Evolutionary conservation across 1,140 invertebrate species (phyloP), one percentile per base, ranked within the genome.

Genomic region (Bombus confusus): DNA sequence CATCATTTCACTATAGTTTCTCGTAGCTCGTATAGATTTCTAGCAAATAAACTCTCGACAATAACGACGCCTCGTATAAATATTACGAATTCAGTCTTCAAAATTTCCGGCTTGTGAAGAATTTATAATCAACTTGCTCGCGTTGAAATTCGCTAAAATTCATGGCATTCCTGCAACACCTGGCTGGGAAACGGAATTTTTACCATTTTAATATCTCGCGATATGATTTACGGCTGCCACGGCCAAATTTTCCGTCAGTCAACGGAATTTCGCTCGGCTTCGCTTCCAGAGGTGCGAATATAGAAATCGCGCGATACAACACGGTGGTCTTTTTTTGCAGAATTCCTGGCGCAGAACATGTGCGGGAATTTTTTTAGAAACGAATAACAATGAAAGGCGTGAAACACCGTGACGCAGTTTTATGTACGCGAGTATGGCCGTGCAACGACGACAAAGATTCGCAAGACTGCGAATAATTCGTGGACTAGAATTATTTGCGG

Each of bases 401-500:
- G 41, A 77, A 77, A n/a, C 28, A 41, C 64, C 15, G 57, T 28
- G 4, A 15, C 25, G 52, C 13, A 77, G 64, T 52, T 80, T 80
- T 80, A 69, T 52, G 68, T 69, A 34, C 31, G 25, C 12, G 1
- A 3, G 8, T 31, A 15, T 52, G 1, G 41, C 1, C 9, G 25
- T 6, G 34, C 57, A 37, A 59, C 34, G 39, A 1, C 28, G 39
- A 72, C 25, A 41, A 25, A n/a, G 52, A 39, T 15, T 37, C 66
- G 57, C 28, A 47, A 43, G 13, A 52, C 78, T 52, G 78, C 43
- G 66, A 80, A 39, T 57, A 71, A 80, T 71, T 80, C 78, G 47
- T 28, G 31, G 43, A 8, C 28, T 31, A 37, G 66, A 71, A 66
- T 80, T 80, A 80, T 80, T 80, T 66, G 59, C 76, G 28, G 15